Percentiles rank a stretch among this genome's conserved stretches.
These are phyloP conservation scores for Rotaria socialis DNA, from an alignment of 2,888 invertebrate species.

Conservation along the genomic window DNA sequence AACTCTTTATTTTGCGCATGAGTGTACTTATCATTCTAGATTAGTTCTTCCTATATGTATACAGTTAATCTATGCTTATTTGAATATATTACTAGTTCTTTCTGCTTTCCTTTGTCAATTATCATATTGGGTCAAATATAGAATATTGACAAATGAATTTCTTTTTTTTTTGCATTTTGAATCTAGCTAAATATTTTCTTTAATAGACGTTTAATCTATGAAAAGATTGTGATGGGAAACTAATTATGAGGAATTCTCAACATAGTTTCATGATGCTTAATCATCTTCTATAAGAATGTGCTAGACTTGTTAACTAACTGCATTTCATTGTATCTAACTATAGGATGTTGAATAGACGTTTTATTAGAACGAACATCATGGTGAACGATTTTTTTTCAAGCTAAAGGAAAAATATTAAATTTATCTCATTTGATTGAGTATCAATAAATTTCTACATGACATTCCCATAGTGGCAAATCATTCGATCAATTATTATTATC, in stretches of 20 bases:
- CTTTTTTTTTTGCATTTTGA: not conserved
- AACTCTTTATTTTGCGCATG: no score
- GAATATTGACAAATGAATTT: not conserved
- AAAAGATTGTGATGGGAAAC: not conserved
- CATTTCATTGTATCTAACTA: not conserved
- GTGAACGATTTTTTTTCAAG: not conserved
- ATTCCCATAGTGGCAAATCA: not conserved
- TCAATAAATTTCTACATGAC: not conserved
- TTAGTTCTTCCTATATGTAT: not conserved
- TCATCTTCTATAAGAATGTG: not conserved
- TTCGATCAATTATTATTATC: not conserved
- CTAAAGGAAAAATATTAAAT: no score
- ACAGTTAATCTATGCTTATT: not conserved
- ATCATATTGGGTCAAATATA: not conserved
- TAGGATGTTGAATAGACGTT: not conserved
- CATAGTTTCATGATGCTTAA: not conserved
- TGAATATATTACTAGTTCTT: not conserved
- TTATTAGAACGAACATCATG: not conserved
- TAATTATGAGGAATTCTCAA: not conserved
- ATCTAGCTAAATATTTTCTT: not conserved
- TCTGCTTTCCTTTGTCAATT: not conserved
- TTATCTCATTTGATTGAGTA: no score
- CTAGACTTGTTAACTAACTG: not conserved
- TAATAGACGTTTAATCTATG: not conserved
- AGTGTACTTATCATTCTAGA: no score